phyloP scores from a whole-genome alignment of 2,888 invertebrate genomes.

The Oligia latruncula region DNA sequence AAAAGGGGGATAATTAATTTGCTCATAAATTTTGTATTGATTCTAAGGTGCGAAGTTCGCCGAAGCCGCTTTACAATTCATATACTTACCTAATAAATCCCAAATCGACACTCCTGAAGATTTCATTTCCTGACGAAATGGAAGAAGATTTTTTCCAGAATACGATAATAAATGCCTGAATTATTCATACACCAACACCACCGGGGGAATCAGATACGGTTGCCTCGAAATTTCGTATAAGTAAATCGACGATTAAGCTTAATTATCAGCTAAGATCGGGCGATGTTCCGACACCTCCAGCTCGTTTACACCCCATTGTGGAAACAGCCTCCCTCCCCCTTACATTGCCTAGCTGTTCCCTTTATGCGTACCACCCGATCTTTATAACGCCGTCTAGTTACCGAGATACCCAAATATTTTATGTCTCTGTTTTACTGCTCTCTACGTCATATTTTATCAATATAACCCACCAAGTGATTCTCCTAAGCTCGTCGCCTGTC shows the following conservation, averaged over 20 bases:
- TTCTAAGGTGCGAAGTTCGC: background rate
- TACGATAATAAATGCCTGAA: conserved; percentile 70
- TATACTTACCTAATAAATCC: conserved; percentile 58
- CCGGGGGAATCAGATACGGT: conserved; percentile 58
- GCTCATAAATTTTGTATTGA: background rate
- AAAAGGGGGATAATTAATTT: background rate
- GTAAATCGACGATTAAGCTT: conserved; percentile 58
- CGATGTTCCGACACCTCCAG: conserved; percentile 34
- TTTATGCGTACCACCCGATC: conserved; percentile 40
- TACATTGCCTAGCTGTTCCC: conserved; percentile 12
- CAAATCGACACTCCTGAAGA: conserved; percentile 59
- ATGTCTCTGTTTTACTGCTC: conserved; percentile 61
- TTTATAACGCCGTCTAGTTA: conserved; percentile 48
- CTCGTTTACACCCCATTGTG: conserved; percentile 51
- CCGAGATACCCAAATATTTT: conserved; percentile 61
- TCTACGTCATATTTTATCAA: conserved; percentile 64
- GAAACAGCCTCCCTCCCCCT: conserved; percentile 12
- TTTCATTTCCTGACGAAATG: conserved; percentile 68
- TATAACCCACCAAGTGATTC: conserved; percentile 58
- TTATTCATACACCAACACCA: conserved; percentile 68
- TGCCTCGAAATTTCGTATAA: conserved; percentile 54
- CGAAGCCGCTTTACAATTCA: conserved; percentile 55
- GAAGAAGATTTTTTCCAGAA: conserved; percentile 62
- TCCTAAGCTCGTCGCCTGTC: conserved; percentile 60
- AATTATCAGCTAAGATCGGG: conserved; percentile 59